Evolutionary conservation across 1,140 invertebrate species (phyloP), one percentile per base, ranked within the genome.

Genomic region (Drosophila watanabei): DNA sequence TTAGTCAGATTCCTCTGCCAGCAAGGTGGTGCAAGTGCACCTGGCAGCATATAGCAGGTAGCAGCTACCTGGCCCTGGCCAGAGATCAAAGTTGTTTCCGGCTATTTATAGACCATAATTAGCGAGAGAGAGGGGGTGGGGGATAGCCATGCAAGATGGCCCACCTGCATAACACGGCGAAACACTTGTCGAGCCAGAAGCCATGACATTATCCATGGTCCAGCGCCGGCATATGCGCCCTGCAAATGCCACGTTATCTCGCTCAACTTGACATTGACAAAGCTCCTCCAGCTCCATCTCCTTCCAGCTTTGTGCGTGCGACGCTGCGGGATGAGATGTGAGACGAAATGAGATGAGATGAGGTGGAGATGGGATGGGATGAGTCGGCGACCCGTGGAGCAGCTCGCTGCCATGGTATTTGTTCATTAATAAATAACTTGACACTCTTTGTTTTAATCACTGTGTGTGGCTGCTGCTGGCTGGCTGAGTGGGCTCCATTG

Each of bases 401-500:
- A 71, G 54, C 66, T 70, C 62, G 68, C 62, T 63, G 45, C 52
- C 30, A 52, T 82, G 35, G 61, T 78, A 80, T 88, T 87, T 88
- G 77, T 75, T 88, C 77, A 88, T 88, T 88, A 88, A 88, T 88
- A 88, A 88, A 88, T 88, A 88, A 88, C 68, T 75, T 78, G 84
- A 78, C 80, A 77, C 72, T 88, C 76, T 73, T 80, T 80, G 80
- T 80, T 80, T 88, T 87, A 87, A 87, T 87, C 75, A 87, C 57
- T 20, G 81, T 46, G 56, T 30, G 28, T n/a, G 24, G 20, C 20
- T 48, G 46, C n/a, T n/a, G 20, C 18, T 45, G 43, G n/a, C 2
- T 24, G 43, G 0, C 8, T 18, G 45, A 20, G 20, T 48, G 45
- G 48, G 13, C 30, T 51, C 61, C 37, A 20, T 28, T 48, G 33